phyloP scores from a whole-genome alignment of 2,113 vertebrate species.

The Formicarius rufipectus region DNA sequence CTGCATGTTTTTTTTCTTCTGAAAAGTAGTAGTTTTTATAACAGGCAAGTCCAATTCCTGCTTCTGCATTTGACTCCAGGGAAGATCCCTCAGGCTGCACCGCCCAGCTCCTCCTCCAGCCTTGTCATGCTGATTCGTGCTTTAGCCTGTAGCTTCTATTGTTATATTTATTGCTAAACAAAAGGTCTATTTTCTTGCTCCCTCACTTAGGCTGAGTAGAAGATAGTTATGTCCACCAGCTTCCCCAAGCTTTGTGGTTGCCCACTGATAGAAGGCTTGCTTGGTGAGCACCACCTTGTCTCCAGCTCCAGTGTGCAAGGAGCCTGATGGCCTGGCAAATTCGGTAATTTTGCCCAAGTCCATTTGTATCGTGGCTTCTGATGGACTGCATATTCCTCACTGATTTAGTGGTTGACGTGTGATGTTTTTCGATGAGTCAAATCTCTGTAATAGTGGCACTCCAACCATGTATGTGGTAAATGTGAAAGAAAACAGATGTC shows the following conservation, averaged over 20 bases:
- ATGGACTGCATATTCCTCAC: conserved; percentile 16
- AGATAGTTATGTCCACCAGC: background rate
- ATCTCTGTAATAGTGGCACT: conserved; percentile 43
- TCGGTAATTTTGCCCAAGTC: background rate
- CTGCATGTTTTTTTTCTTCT: background rate
- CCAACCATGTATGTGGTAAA: conserved; percentile 54
- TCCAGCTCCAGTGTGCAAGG: background rate
- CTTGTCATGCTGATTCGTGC: conserved; percentile 15
- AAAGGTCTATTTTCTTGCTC: conserved; percentile 10
- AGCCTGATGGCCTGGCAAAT: background rate
- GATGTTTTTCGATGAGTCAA: conserved; percentile 49
- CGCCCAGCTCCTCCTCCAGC: background rate
- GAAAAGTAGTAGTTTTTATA: background rate
- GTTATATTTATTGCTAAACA: conserved; percentile 50
- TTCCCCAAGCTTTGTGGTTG: background rate
- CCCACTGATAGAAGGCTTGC: background rate
- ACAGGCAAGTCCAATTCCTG: background rate
- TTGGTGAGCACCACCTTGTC: background rate
- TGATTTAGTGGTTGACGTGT: conserved; percentile 40
- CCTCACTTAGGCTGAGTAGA: background rate
- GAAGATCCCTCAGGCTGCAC: background rate
- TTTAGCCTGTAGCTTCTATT: conserved; percentile 55
- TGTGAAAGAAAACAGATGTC: conserved; percentile 58
- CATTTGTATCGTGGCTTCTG: background rate
- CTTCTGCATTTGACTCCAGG: background rate